Evolutionary conservation across 2,888 invertebrate genomes (phyloP).

Genomic region (Drosophila subquinaria): DNA sequence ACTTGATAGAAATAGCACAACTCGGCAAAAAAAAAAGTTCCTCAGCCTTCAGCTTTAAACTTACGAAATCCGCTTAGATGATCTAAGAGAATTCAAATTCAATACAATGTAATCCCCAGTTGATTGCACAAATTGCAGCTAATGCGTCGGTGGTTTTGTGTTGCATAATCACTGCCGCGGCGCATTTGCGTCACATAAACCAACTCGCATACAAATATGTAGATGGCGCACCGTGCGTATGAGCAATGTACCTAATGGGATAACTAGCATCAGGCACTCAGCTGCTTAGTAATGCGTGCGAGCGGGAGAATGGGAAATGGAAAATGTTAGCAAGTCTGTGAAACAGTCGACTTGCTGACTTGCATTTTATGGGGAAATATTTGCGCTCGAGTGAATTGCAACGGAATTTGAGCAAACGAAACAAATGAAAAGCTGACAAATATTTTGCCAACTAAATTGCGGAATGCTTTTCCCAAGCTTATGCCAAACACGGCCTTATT

Average conservation of each 20-base stretch:
- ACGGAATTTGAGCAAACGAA: constrained; percentile 23
- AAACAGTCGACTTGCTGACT: constrained; percentile 50
- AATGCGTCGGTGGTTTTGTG: constrained; percentile 17
- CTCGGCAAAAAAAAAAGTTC: not conserved
- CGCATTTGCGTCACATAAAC: constrained; percentile 31
- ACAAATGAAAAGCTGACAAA: constrained; percentile 37
- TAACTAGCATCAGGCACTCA: constrained; percentile 31
- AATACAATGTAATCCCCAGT: not conserved
- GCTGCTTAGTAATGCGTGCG: not conserved
- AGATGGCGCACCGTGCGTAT: constrained; percentile 42
- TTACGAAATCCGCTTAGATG: not conserved
- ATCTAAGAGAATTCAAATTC: not conserved
- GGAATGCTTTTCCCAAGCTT: constrained; percentile 22
- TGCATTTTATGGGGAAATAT: constrained; percentile 41
- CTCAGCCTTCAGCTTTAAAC: no score
- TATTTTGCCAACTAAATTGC: constrained; percentile 44
- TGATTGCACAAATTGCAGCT: constrained; percentile 18
- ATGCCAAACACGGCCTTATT: constrained; percentile 22
- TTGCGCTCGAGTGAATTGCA: constrained; percentile 36
- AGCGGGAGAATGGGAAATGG: not conserved
- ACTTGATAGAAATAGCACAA: not conserved
- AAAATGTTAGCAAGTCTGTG: constrained; percentile 1
- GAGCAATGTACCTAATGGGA: constrained; percentile 30
- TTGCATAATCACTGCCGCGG: constrained; percentile 20
- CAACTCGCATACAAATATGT: not conserved